A percentile compares a stretch with the other conserved stretches of the same genome.
These are phyloP conservation scores for Pterobdella sp. DNA, from an alignment of 2,888 invertebrate species.

Conservation along the genomic window DNA sequence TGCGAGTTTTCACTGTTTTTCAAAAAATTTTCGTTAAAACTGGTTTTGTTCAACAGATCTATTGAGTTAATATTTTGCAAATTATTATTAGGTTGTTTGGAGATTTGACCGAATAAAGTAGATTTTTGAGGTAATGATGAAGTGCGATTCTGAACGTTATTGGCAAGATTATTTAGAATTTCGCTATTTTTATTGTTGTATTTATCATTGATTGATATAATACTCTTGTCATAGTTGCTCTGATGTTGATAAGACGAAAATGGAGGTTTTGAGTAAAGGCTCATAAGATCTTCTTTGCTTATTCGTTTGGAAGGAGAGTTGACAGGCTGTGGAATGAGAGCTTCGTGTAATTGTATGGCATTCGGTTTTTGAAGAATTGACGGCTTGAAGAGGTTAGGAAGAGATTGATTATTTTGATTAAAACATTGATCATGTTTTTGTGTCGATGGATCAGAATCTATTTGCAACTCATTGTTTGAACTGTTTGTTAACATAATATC, in stretches of 20 bases:
- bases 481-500: constrained; percentile 13
- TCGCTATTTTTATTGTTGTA: not conserved
- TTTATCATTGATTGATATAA: not conserved
- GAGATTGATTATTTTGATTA: not conserved
- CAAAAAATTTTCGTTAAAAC: no score
- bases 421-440: not conserved
- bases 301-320: not conserved
- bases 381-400: constrained; percentile 6
- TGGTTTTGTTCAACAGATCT: not conserved
- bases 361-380: not conserved
- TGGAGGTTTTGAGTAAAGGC: not conserved
- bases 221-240: not conserved
- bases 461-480: not conserved
- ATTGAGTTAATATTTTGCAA: not conserved
- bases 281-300: constrained; percentile 6
- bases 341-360: not conserved
- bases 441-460: not conserved
- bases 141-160: not conserved
- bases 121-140: not conserved
- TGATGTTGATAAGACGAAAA: not conserved
- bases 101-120: not conserved
- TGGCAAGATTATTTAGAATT: not conserved
- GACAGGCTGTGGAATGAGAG: not conserved
- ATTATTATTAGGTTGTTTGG: not conserved
- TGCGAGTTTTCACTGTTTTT: no score